These are phyloP conservation scores for Dryoscopus gambensis DNA, from an alignment of 2,113 vertebrate genomes.

Conservation along the genomic window DNA sequence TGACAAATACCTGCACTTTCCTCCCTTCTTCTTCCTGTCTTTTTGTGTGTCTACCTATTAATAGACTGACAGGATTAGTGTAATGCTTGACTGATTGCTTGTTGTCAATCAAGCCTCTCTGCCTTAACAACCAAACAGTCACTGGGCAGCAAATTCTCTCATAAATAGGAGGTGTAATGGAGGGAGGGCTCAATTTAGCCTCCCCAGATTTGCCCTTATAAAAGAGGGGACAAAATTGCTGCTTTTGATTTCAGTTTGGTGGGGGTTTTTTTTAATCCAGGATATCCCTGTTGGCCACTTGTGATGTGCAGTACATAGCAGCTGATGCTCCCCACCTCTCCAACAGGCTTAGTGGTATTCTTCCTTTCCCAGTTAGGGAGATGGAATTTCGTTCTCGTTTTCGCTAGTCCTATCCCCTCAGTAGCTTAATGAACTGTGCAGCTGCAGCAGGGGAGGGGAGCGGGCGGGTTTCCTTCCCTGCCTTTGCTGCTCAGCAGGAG, in stretches of 20 bases:
- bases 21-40: neutral
- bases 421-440: neutral
- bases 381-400: neutral
- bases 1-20: neutral
- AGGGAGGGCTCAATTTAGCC: neutral
- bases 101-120: neutral
- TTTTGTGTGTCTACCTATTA: neutral
- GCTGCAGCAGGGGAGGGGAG: neutral
- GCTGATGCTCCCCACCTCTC: neutral
- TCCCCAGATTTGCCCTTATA: neutral
- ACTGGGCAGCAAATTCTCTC: neutral
- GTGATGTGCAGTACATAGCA: neutral
- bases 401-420: neutral
- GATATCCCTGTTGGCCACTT: neutral
- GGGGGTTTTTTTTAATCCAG: neutral
- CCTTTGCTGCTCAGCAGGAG: neutral
- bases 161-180: neutral
- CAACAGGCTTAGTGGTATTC: neutral
- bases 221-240: neutral
- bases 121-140: neutral
- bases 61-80: neutral
- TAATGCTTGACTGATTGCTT: neutral
- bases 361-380: neutral
- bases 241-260: neutral
- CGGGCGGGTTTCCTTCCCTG: fast-evolving